Evolutionary conservation across 2,888 invertebrate genomes (phyloP).

Genomic region (Muscina levida): DNA sequence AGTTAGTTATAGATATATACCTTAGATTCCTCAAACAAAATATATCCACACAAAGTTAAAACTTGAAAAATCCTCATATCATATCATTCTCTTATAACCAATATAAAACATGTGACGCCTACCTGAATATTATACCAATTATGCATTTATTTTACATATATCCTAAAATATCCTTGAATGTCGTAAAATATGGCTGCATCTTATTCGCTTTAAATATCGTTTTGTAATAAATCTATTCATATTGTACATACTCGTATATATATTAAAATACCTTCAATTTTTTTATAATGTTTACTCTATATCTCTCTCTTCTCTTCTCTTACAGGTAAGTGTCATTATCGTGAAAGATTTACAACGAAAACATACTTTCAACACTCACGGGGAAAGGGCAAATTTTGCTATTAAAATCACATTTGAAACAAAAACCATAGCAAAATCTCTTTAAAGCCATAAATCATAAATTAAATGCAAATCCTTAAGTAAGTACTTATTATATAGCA

Average conservation of each 20-base stretch:
- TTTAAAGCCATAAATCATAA: constrained; percentile 39
- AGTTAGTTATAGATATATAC: too few relatives aligned
- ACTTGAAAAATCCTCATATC: too few relatives aligned
- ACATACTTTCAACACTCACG: constrained; percentile 5
- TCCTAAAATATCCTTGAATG: background rate
- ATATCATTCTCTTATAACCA: too few relatives aligned
- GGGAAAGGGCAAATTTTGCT: constrained; percentile 48
- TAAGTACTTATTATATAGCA: constrained; percentile 55
- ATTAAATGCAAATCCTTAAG: constrained; percentile 16
- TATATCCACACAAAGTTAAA: too few relatives aligned
- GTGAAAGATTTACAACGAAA: background rate
- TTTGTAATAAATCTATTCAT: background rate
- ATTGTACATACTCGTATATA: background rate
- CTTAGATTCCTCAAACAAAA: too few relatives aligned
- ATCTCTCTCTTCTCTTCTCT: constrained; percentile 26
- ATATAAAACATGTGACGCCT: too few relatives aligned
- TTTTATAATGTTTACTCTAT: constrained; percentile 17
- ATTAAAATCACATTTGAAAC: too few relatives aligned
- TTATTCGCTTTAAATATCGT: background rate
- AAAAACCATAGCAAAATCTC: background rate
- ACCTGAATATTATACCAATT: too few relatives aligned
- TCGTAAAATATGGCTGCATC: constrained; percentile 43
- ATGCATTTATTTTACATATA: too few relatives aligned
- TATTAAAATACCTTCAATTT: constrained; percentile 25
- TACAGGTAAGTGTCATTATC: constrained; percentile 57